Conservation (phyloP, 2,797 vertebrate genomes). For the Sardinella longiceps region DNA sequence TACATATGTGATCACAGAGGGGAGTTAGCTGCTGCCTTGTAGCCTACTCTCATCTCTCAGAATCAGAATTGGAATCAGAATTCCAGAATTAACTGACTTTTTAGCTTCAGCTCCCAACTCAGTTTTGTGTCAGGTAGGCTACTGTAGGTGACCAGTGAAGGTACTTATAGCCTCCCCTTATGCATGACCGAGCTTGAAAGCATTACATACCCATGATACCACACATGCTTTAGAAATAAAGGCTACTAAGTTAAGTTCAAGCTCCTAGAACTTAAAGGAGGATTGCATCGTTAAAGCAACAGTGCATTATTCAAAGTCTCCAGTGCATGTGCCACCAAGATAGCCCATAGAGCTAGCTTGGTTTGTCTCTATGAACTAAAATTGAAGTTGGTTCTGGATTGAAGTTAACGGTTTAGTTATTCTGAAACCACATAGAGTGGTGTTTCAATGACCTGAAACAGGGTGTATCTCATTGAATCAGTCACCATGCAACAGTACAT, state of each 20-base stretch:
- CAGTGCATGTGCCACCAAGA: neutral
- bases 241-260: no score
- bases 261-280: no score
- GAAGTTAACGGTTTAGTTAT: neutral
- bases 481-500: neutral
- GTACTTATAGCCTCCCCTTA: no score
- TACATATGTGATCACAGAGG: neutral
- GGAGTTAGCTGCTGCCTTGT: neutral
- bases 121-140: no score
- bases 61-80: no score
- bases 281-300: neutral
- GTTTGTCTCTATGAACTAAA: neutral
- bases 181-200: no score
- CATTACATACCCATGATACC: no score
- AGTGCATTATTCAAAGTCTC: neutral
- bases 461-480: neutral
- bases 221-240: neutral
- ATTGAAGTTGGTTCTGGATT: neutral
- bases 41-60: neutral
- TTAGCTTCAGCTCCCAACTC: no score
- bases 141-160: no score
- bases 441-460: neutral
- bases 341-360: neutral
- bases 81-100: neutral
- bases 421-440: slow-evolving; percentile 12